phyloP scores from a whole-genome alignment of 2,888 invertebrate species.

The Lasiommata megera region DNA sequence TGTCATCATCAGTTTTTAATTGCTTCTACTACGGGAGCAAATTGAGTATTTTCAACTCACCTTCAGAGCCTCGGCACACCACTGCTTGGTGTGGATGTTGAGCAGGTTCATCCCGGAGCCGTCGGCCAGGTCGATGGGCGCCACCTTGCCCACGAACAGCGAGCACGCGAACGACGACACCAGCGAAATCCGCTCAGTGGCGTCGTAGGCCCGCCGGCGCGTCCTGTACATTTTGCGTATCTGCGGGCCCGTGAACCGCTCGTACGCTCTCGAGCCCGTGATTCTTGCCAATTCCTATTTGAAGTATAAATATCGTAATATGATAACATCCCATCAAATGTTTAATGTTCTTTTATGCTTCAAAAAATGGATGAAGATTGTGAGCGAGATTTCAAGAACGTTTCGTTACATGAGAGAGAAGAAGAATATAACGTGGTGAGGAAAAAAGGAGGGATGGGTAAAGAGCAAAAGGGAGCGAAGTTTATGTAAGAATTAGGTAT shows the following conservation, averaged over 20 bases:
- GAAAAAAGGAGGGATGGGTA: too few relatives aligned
- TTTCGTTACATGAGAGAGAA: too few relatives aligned
- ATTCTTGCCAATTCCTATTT: slow-evolving; percentile 86
- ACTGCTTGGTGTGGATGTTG: slow-evolving; percentile 88
- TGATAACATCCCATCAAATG: too few relatives aligned
- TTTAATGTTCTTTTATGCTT: too few relatives aligned
- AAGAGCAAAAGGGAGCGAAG: too few relatives aligned
- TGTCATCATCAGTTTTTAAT: too few relatives aligned
- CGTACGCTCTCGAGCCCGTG: slow-evolving; percentile 93
- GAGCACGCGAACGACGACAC: slow-evolving; percentile 96
- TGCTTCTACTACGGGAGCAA: too few relatives aligned
- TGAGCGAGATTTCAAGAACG: too few relatives aligned
- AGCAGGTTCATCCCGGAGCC: slow-evolving; percentile 98
- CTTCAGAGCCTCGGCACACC: slow-evolving; percentile 88
- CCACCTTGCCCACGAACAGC: slow-evolving; percentile 92
- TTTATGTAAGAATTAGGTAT: too few relatives aligned
- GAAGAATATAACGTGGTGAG: too few relatives aligned
- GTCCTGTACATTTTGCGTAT: slow-evolving; percentile 93
- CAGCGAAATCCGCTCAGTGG: slow-evolving; percentile 92
- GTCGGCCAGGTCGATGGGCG: slow-evolving; percentile 95
- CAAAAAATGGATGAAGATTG: too few relatives aligned
- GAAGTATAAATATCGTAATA: too few relatives aligned
- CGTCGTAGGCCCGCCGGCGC: slow-evolving; percentile 71
- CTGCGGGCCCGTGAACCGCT: slow-evolving; percentile 96
- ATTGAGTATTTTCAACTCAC: slow-evolving; percentile 65